A percentile compares a stretch with the other conserved stretches of the same genome.
Conservation (phyloP, 2,797 vertebrate genomes). For the Eleutherodactylus coqui region DNA sequence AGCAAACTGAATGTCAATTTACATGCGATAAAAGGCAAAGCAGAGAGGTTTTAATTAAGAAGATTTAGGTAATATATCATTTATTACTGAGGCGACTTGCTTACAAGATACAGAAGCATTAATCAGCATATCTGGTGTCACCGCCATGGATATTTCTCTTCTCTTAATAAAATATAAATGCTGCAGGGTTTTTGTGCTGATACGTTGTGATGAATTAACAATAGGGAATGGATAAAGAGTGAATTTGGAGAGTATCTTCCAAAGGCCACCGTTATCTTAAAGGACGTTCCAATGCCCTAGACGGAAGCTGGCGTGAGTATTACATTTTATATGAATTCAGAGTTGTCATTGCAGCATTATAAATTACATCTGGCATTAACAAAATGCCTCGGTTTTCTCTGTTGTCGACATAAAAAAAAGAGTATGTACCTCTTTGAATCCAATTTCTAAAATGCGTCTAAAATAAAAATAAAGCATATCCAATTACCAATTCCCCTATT, state of each 20-base stretch:
- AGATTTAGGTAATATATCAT: constrained; percentile 56
- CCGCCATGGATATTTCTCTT: not conserved
- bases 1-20: constrained; percentile 37
- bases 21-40: constrained; percentile 49
- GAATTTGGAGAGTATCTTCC: not conserved
- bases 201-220: constrained; percentile 12
- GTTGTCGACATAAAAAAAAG: no score
- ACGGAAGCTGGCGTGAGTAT: not conserved
- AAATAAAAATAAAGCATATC: no score
- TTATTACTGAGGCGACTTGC: constrained; percentile 49
- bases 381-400: no score
- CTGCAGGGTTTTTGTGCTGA: constrained; percentile 20
- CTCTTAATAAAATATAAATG: constrained; percentile 30
- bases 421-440: no score
- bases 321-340: not conserved
- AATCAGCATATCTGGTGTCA: constrained; percentile 44
- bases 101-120: constrained; percentile 42
- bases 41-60: constrained; percentile 55
- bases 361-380: no score
- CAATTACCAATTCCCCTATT: no score
- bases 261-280: not conserved
- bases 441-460: no score
- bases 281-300: not conserved
- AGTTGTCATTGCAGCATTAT: no score
- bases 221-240: not conserved